phyloP scores from a whole-genome alignment of 2,888 invertebrate genomes.

The Macaria liturata region DNA sequence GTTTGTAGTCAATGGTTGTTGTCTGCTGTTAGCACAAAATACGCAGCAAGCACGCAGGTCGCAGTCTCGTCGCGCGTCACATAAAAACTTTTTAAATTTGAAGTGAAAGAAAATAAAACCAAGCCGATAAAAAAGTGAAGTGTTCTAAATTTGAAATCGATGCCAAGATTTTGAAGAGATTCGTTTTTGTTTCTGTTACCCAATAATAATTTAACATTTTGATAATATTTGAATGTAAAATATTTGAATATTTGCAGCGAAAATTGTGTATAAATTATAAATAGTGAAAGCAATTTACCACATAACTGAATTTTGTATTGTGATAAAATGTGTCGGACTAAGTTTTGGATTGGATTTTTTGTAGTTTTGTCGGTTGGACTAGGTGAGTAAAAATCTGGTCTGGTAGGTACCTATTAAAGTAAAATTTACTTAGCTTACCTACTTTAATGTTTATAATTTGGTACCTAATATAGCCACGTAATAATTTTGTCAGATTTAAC shows the following conservation, averaged over 20 bases:
- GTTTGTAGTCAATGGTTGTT: slow-evolving; percentile 24
- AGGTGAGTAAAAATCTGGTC: slow-evolving; percentile 43
- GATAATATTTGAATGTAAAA: too few relatives aligned
- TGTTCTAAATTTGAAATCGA: slow-evolving; percentile 16
- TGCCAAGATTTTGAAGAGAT: not conserved
- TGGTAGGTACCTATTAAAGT: too few relatives aligned
- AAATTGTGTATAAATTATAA: too few relatives aligned
- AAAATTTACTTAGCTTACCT: too few relatives aligned
- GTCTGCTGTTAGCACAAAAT: slow-evolving; percentile 6
- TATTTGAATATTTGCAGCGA: too few relatives aligned
- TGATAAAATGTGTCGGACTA: slow-evolving; percentile 51
- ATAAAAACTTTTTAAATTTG: too few relatives aligned
- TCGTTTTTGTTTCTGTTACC: not conserved
- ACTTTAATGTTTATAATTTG: too few relatives aligned
- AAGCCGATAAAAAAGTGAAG: slow-evolving; percentile 3
- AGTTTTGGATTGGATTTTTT: slow-evolving; percentile 50
- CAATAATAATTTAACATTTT: too few relatives aligned
- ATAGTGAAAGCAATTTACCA: slow-evolving; percentile 18
- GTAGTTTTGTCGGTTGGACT: slow-evolving; percentile 45
- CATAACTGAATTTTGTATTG: slow-evolving; percentile 23
- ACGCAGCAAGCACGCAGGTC: too few relatives aligned
- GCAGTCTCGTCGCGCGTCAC: too few relatives aligned
- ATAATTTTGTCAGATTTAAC: too few relatives aligned
- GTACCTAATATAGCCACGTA: too few relatives aligned
- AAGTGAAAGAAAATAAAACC: slow-evolving; percentile 5